Evolutionary conservation across 2,888 invertebrate genomes (phyloP).

Genomic region (Protula sp.): DNA sequence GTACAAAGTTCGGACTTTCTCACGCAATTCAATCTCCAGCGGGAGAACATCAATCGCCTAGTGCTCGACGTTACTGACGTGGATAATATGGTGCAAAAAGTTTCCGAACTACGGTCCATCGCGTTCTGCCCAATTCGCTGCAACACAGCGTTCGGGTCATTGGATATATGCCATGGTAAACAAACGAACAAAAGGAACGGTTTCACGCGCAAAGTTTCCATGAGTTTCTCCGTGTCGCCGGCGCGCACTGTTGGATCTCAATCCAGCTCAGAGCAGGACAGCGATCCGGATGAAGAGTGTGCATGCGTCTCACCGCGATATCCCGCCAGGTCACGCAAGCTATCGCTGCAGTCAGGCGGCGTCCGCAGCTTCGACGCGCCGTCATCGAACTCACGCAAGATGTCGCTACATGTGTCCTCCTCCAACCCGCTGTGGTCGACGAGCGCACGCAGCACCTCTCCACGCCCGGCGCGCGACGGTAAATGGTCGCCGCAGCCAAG

Average conservation of each 20-base stretch:
- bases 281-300: not conserved
- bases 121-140: constrained; percentile 12
- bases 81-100: no score
- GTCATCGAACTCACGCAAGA: not conserved
- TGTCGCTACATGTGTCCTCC: no score
- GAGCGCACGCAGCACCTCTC: not conserved
- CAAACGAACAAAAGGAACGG: no score
- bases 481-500: not conserved
- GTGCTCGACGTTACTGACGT: not conserved
- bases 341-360: not conserved
- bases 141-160: constrained; percentile 16
- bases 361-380: not conserved
- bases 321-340: not conserved
- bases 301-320: not conserved
- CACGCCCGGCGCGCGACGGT: not conserved
- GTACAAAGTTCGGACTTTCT: not conserved
- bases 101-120: not conserved
- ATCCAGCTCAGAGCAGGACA: not conserved
- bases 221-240: not conserved
- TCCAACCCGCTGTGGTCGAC: no score
- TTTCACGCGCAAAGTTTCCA: not conserved
- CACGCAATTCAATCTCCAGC: not conserved
- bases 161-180: not conserved
- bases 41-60: not conserved
- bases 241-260: not conserved